phyloP scores from a whole-genome alignment of 2,113 vertebrate genomes.

The Sturnus vulgaris region DNA sequence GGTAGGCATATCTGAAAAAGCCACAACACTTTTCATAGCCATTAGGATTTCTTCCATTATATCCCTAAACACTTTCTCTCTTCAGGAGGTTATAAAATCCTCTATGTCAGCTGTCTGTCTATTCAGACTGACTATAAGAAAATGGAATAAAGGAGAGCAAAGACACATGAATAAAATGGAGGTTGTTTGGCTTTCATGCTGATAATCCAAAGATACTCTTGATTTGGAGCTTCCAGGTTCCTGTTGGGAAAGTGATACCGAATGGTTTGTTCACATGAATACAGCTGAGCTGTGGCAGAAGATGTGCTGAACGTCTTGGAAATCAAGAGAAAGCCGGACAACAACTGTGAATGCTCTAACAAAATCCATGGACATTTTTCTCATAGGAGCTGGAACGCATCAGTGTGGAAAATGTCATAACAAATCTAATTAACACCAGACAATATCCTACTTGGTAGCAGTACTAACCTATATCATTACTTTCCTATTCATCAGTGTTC shows the following conservation, averaged over 20 bases:
- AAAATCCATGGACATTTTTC: neutral
- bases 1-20: neutral
- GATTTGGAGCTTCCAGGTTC: neutral
- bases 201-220: neutral
- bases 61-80: neutral
- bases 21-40: neutral
- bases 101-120: neutral
- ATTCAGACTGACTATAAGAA: neutral
- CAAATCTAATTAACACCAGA: conserved; percentile 7
- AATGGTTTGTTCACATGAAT: neutral
- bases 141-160: neutral
- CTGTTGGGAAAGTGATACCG: neutral
- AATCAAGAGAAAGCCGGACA: neutral
- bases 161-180: neutral
- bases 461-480: conserved; percentile 7
- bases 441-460: neutral
- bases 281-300: neutral
- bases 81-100: neutral
- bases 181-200: neutral
- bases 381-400: neutral
- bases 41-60: neutral
- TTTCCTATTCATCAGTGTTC: conserved; percentile 27
- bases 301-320: neutral
- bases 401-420: neutral
- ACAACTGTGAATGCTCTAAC: neutral